Evolutionary conservation across 1,140 invertebrate genomes (phyloP), one percentile per base, ranked within the genome.

Genomic region (Ctenoplectra terminalis): DNA sequence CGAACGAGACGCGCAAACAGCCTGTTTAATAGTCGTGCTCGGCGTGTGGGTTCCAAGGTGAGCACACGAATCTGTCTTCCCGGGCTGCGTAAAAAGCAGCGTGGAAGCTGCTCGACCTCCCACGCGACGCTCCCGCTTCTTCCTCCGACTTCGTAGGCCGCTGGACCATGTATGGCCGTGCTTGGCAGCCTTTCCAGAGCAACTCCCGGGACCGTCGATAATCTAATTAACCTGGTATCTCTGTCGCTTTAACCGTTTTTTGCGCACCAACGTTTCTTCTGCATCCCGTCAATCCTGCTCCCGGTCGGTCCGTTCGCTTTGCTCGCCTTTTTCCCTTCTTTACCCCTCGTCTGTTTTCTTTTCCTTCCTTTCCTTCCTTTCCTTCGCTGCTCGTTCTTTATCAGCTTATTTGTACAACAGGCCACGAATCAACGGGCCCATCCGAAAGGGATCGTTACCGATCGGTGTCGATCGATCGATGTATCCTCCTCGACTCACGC

Each of bases 91-190:
- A 86, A 86, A 87, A 87, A 87, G 26, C 43, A 20, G 17, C 71
- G 66, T 50, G 58, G 46, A 52, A 63, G 71, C 75, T 23, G 46
- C 56, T 52, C 85, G 84, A 87, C 85, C 85, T 87, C 86, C 86
- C 86, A 87, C 86, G 86, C 86, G 85, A 81, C 48, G 75, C 40
- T 60, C n/a, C 52, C 48, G 75, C 72, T 74, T 64, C 67, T 72
- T 84, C 56, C 70, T 15, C 37, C 81, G 40, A 29, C 85, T 70
- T 75, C 69, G 86, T 84, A 77, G 73, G 54, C 37, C 31, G 60
- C 43, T 72, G 85, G 73, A 87, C 86, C 86, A 87, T 87, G 85
- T 87, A 87, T 84, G 86, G 86, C 61, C 77, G 85, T 74, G 61
- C 60, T n/a, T 13, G 58, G 17, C 31, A 43, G 34, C 26, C 40